Conservation (phyloP, 2,113 vertebrate genomes). For the Hirundichthys speculiger region DNA sequence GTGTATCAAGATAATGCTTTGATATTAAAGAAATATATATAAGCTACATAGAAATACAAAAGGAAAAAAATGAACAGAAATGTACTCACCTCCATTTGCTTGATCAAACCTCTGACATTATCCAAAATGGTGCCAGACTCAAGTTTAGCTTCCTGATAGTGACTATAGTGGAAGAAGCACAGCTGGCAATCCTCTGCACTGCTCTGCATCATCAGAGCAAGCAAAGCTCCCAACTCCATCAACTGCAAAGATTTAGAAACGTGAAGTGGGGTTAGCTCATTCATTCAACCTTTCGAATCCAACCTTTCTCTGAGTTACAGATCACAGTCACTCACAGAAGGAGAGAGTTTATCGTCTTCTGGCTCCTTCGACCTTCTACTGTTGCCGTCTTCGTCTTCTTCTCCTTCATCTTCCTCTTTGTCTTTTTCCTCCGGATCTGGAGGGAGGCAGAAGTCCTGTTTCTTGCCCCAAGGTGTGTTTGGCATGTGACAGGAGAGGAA, state of each 20-base stretch:
- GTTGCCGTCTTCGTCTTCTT: neutral
- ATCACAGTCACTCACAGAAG: conserved; percentile 47
- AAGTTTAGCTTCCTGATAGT: conserved; percentile 33
- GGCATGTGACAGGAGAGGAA: neutral
- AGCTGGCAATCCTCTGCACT: conserved; percentile 78
- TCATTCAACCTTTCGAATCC: neutral
- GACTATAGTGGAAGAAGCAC: rapidly evolving
- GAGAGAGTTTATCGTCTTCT: conserved; percentile 14
- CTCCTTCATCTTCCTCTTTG: neutral
- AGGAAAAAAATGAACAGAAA: neutral
- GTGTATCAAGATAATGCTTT: too few relatives aligned
- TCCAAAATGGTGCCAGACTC: conserved; percentile 77
- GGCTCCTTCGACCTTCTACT: neutral
- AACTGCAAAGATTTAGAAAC: conserved; percentile 44
- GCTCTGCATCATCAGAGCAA: conserved; percentile 79
- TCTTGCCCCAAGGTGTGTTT: neutral
- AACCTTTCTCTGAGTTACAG: neutral
- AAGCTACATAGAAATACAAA: too few relatives aligned
- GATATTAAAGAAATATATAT: too few relatives aligned
- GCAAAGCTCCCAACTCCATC: conserved; percentile 72
- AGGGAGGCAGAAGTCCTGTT: conserved; percentile 70
- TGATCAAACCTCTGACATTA: conserved; percentile 71
- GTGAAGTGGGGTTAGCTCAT: neutral
- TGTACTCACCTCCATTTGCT: conserved; percentile 71
- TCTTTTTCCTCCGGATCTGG: conserved; percentile 30